Evolutionary conservation across 2,888 invertebrate genomes (phyloP).

Genomic region (Hemicrepidius hirtus): DNA sequence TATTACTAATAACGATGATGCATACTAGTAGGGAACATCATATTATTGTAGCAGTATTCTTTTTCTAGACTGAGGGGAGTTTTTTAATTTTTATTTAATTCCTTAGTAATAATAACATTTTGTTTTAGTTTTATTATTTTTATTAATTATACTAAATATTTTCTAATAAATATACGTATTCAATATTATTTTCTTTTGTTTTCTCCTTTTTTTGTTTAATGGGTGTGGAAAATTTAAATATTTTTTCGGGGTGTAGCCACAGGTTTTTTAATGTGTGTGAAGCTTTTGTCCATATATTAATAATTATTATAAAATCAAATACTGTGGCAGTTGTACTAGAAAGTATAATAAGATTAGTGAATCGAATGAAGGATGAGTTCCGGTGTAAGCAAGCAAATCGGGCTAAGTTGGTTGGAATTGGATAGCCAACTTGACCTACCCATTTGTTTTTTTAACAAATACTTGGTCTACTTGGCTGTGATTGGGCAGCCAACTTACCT

Average conservation of each 20-base stretch:
- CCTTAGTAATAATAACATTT: background rate
- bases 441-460: background rate
- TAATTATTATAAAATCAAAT: slow-evolving; percentile 6
- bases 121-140: slow-evolving; percentile 5
- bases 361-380: background rate
- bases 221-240: too few relatives aligned
- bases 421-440: too few relatives aligned
- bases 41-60: slow-evolving; percentile 42
- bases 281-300: slow-evolving; percentile 26
- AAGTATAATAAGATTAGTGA: background rate
- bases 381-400: too few relatives aligned
- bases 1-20: slow-evolving; percentile 36
- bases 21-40: slow-evolving; percentile 31
- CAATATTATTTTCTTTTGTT: slow-evolving; percentile 15
- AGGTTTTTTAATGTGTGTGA: slow-evolving; percentile 15
- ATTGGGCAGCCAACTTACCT: too few relatives aligned
- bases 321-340: background rate
- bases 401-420: too few relatives aligned
- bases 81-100: slow-evolving; percentile 22
- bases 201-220: background rate
- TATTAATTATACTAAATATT: slow-evolving; percentile 18
- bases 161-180: slow-evolving; percentile 29
- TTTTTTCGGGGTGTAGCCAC: background rate
- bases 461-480: too few relatives aligned
- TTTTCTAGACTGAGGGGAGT: slow-evolving; percentile 25